Base-by-base conservation (phyloP, 1,140 invertebrate species). In the Stegodyphus mimosarum region DNA sequence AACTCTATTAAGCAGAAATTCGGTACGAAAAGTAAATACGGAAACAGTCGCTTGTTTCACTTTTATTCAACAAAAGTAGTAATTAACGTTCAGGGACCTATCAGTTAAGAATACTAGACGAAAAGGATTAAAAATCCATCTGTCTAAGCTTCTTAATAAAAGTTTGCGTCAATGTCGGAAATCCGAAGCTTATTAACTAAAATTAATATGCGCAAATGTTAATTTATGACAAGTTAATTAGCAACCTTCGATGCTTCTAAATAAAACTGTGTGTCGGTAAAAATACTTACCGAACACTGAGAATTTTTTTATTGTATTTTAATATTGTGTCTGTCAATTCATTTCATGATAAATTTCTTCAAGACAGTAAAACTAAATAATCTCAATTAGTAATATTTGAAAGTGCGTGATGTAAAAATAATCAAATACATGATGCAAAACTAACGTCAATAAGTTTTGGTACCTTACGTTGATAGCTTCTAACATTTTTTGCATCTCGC, bases 161-260 rank as follows among this genome's bases (percentile, higher is more conserved):
- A 60, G 17, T 33, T 33, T 33, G 33, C 33, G 33, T 33, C 33
- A 33, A 33, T 33, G 33, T 52, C 51, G 51, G 18, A 60, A 7
- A 74, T 60, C 72, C 10, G 18, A 55, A 53, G 17, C 53, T 74
- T 74, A 74, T 11, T 63, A n/a, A 63, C 10, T n/a, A n/a, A 63
- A 63, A 63, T 63, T 63, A 63, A 33, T 74, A 60, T 55, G 17
- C 9, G 17, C 33, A 15, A 33, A 18, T 60, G 52, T 53, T n/a
- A 60, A 33, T 7, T 55, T 74, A 74, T 73, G 71, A 73, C 51
- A 74, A 55, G 72, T 74, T 74, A 74, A 74, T 74, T 74, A 74
- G 72, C 48, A 55, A 60, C 33, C 50, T 72, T 17, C 50, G 52
- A 17, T 7, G 7, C 49, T 51, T n/a, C 49, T 17, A 17, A 51